Evolutionary conservation across 2,113 vertebrate genomes (phyloP), one percentile per base, ranked within the genome.

Genomic region (Stigmatopora argus): DNA sequence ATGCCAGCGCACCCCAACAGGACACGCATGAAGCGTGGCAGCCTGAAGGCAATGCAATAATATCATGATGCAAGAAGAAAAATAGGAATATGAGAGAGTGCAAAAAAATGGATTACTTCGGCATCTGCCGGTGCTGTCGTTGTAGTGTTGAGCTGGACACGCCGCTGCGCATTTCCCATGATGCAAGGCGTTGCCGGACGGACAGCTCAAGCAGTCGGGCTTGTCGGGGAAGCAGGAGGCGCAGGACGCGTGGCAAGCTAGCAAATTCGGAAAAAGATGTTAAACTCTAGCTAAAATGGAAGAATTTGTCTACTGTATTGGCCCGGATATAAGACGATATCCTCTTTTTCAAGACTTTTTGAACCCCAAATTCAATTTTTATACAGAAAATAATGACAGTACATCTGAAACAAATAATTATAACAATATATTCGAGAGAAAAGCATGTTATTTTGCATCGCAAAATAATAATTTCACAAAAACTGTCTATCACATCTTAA

Each of bases 171-270:
- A 99, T 72, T 72, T 88, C 65, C 93, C 95, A 48, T 83, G 71
- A 48, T 94, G 90, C 60, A 95, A 41, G 5, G 92, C 71, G 3
- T 75, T 85, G 17, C 83, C 90, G 0, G 78, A 59, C 5, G 86
- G 72, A 59, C 97, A 99, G 87, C 78, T 90, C 70, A 90, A 80
- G 64, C 97, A 99, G 11, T 75, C 66, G 62, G 81, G 85, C 18
- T 85, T 88, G 69, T 87, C 89, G 1, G 92, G 81, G 60, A 90
- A 91, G 89, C 97, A 99, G 0, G 85, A 92, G 58, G 88, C 87
- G 44, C 97, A 99, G 65, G 88, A 93, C 2, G 74, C 68, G 53
- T 93, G 92, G 62, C 97, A 98, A 26, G 91, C 96, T 99, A 86
- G 62, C 62, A 73, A 65, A 41, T n/a, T 21, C 23, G 13, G 35